Percentiles rank a stretch among this genome's conserved stretches.
Conservation (phyloP, 2,113 vertebrate genomes). For the Marmota flaviventris region DNA sequence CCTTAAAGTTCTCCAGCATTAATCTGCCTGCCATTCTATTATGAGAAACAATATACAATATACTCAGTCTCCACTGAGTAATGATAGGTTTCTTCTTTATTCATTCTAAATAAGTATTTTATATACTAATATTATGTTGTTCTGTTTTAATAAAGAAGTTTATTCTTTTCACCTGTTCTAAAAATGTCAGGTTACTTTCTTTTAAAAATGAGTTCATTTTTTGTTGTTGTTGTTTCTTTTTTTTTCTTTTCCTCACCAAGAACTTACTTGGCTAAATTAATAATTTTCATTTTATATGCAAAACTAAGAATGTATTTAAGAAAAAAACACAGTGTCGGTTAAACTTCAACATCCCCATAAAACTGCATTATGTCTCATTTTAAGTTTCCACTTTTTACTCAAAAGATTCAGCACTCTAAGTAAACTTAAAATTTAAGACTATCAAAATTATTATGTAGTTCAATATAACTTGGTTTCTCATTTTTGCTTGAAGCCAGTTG, state of each 20-base stretch:
- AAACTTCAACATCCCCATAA: conserved; percentile 24
- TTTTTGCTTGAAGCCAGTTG: conserved; percentile 26
- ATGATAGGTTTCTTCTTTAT: not conserved
- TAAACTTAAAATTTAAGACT: conserved; percentile 27
- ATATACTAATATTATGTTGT: not conserved
- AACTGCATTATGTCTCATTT: not conserved
- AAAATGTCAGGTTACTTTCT: not conserved
- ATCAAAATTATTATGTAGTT: conserved; percentile 20
- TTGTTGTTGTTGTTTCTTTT: not conserved
- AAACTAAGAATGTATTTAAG: conserved; percentile 36
- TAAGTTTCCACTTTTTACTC: conserved; percentile 8
- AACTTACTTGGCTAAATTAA: conserved; percentile 8
- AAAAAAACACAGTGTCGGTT: not conserved
- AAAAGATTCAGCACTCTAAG: conserved; percentile 31
- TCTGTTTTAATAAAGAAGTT: not conserved
- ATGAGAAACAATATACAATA: not conserved
- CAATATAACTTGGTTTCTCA: conserved; percentile 45
- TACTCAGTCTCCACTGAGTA: not conserved
- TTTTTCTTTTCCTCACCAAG: conserved; percentile 1
- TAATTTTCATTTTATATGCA: not conserved
- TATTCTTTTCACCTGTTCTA: not conserved
- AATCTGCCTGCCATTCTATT: not conserved
- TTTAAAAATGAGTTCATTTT: not conserved
- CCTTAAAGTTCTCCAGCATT: not conserved
- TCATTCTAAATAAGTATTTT: conserved; percentile 2